Conservation (phyloP, 92 coral and sea anemone species). For the Zoanthus sansibaricus region DNA sequence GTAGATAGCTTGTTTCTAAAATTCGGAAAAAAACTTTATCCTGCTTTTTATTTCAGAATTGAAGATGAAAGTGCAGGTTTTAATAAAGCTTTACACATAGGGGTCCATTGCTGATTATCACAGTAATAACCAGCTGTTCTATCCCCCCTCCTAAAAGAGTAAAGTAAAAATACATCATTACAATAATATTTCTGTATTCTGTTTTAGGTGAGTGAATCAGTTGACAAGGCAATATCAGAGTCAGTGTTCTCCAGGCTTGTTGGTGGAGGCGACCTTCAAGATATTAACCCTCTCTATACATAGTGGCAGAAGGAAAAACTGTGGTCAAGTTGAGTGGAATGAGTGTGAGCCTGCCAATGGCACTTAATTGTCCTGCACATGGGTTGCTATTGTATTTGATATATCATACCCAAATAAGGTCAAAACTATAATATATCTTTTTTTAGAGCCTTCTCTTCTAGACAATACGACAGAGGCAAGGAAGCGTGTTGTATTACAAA, state of each 20-base stretch:
- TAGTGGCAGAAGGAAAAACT: slow-evolving; percentile 52
- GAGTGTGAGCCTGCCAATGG: too few species aligned
- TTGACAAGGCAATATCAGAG: slow-evolving; percentile 39
- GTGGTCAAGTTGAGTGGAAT: too few species aligned
- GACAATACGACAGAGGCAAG: background rate
- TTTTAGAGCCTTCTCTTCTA: slow-evolving; percentile 34
- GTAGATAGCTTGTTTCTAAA: too few species aligned
- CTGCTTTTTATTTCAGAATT: too few species aligned
- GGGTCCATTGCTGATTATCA: slow-evolving; percentile 23
- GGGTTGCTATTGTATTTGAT: slow-evolving; percentile 45
- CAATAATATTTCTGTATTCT: background rate
- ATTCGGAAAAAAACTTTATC: too few species aligned
- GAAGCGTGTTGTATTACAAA: slow-evolving; percentile 40
- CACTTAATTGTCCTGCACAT: slow-evolving; percentile 36
- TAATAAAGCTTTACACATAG: background rate
- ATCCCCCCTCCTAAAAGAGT: slow-evolving; percentile 15
- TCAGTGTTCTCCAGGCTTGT: slow-evolving; percentile 27
- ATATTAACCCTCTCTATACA: slow-evolving; percentile 53
- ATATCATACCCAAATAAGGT: slow-evolving; percentile 47
- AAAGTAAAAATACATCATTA: background rate
- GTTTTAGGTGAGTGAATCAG: slow-evolving; percentile 49
- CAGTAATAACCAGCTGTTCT: slow-evolving; percentile 22
- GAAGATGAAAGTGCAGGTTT: too few species aligned
- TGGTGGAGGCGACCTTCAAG: background rate
- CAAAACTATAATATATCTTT: slow-evolving; percentile 30